A percentile compares a stretch with the other conserved stretches of the same genome.
Conservation (phyloP, 2,797 vertebrate species). For the Karalla daura region DNA sequence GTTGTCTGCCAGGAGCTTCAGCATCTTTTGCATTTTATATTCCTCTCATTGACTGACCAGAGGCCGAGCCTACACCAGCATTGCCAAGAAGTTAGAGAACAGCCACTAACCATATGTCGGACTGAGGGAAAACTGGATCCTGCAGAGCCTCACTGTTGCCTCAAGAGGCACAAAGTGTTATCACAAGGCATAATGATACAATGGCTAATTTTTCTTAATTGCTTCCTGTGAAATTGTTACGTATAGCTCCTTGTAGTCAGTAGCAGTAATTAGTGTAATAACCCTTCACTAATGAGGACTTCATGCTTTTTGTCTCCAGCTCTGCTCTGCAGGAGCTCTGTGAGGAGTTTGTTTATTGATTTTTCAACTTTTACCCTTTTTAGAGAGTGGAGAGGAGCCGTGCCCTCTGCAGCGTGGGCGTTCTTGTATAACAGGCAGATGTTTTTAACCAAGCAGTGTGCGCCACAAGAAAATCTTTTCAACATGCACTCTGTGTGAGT, state of each 20-base stretch:
- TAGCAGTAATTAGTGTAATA: conserved; percentile 4
- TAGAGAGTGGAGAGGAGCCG: conserved; percentile 46
- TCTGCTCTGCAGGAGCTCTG: conserved; percentile 8
- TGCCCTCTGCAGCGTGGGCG: conserved; percentile 65
- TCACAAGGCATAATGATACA: too few species aligned
- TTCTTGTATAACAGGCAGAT: conserved; percentile 70
- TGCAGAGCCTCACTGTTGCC: too few species aligned
- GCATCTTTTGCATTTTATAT: too few species aligned
- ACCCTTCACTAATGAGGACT: neutral
- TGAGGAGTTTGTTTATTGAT: conserved; percentile 41
- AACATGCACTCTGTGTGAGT: conserved; percentile 17
- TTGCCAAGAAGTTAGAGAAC: too few species aligned
- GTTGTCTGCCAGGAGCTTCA: too few species aligned
- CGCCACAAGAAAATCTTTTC: conserved; percentile 34
- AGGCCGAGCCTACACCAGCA: too few species aligned
- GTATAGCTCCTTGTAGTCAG: neutral
- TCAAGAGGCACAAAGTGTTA: too few species aligned
- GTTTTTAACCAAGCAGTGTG: conserved; percentile 63
- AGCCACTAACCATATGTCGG: too few species aligned
- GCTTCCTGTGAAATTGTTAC: too few species aligned
- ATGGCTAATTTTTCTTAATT: too few species aligned
- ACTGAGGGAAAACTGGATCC: too few species aligned
- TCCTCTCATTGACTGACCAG: too few species aligned
- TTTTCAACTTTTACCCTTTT: conserved; percentile 64
- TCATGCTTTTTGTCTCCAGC: conserved; percentile 1